Evolutionary conservation across 1,140 invertebrate genomes (phyloP).

Genomic region (Rhagoletis zephyria): DNA sequence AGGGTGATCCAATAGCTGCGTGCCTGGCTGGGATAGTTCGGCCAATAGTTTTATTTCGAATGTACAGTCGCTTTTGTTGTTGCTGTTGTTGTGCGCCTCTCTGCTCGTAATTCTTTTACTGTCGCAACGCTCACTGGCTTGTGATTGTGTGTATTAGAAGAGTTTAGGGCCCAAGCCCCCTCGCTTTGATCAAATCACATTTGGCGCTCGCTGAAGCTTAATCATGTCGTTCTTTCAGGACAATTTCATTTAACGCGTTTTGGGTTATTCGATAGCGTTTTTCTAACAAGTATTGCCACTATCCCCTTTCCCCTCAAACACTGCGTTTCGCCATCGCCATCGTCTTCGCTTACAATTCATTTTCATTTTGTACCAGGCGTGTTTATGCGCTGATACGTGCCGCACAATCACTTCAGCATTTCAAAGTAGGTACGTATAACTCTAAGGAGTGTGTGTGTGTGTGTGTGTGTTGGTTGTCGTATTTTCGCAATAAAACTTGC

Average conservation of each 20-base stretch:
- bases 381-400: neutral
- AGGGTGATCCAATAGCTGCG: neutral
- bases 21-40: neutral
- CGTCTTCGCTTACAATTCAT: neutral
- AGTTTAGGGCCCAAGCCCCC: slow-evolving; percentile 8
- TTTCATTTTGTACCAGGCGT: neutral
- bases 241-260: slow-evolving; percentile 57
- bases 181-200: slow-evolving; percentile 51
- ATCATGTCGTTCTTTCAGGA: slow-evolving; percentile 51
- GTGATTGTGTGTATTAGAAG: neutral
- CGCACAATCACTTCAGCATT: neutral
- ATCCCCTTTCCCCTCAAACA: neutral
- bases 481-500: slow-evolving; percentile 51
- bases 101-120: neutral
- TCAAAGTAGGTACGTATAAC: neutral
- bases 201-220: slow-evolving; percentile 43
- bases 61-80: neutral
- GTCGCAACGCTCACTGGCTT: neutral
- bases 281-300: neutral
- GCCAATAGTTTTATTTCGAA: neutral
- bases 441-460: neutral
- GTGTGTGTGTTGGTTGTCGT: neutral
- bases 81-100: neutral
- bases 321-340: neutral
- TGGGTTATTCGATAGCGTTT: slow-evolving; percentile 1